These are phyloP conservation scores for Xenopus petersii DNA, from an alignment of 2,797 vertebrate genomes.

Conservation along the genomic window DNA sequence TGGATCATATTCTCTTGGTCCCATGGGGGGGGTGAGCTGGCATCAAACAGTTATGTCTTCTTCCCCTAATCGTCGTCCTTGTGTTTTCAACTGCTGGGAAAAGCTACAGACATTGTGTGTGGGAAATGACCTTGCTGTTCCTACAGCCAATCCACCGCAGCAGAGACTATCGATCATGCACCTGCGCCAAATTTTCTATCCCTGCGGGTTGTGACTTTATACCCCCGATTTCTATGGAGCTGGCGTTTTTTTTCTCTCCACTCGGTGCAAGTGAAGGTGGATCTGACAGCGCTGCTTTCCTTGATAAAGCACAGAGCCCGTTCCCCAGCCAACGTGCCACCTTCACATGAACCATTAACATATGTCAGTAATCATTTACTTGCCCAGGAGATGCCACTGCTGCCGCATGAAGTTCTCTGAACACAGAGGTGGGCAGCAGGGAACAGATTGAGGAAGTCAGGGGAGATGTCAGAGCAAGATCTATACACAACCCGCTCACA, in stretches of 20 bases:
- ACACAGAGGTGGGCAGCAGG: conserved; percentile 59
- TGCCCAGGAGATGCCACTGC: conserved; percentile 37
- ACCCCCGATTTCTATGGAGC: background rate
- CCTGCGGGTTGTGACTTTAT: background rate
- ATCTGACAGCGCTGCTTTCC: conserved; percentile 16
- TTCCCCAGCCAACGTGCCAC: conserved; percentile 43
- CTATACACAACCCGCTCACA: conserved; percentile 50
- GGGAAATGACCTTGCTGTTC: background rate
- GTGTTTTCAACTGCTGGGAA: too few species aligned
- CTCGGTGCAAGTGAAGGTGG: background rate
- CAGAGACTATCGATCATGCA: background rate
- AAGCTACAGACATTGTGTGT: background rate
- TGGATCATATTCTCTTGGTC: too few species aligned
- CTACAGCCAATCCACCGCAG: background rate
- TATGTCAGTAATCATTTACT: conserved; percentile 66
- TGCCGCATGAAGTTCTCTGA: conserved; percentile 35
- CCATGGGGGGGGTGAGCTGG: too few species aligned
- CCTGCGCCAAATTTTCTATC: background rate
- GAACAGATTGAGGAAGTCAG: conserved; percentile 69
- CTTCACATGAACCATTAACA: conserved; percentile 59
- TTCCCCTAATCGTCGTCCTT: too few species aligned
- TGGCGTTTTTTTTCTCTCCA: background rate
- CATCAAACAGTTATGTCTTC: too few species aligned
- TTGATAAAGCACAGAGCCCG: conserved; percentile 25
- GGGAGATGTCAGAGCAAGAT: conserved; percentile 71